Conservation (phyloP, 1,140 invertebrate species). For the Cherax destructor region DNA sequence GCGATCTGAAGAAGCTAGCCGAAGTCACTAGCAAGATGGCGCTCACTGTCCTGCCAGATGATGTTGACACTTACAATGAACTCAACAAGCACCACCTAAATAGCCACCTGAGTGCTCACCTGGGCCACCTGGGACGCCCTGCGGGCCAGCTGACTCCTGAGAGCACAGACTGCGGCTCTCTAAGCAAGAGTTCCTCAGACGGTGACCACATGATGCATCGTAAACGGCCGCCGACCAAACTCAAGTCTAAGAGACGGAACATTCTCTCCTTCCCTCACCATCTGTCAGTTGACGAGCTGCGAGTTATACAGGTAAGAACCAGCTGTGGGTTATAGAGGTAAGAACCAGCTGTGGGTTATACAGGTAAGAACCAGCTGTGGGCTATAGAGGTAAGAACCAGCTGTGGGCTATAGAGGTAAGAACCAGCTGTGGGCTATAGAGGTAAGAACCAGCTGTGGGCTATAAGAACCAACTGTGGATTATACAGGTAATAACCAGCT, state of each 20-base stretch:
- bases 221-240: constrained; percentile 74
- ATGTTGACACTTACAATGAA: constrained; percentile 66
- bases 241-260: constrained; percentile 76
- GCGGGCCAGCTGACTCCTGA: constrained; percentile 65
- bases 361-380: too few relatives aligned
- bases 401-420: too few relatives aligned
- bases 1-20: constrained; percentile 61
- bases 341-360: too few relatives aligned
- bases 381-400: too few relatives aligned
- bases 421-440: too few relatives aligned
- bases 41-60: constrained; percentile 55
- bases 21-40: constrained; percentile 68
- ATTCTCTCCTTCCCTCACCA: constrained; percentile 79
- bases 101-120: constrained; percentile 59
- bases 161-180: constrained; percentile 76
- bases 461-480: too few relatives aligned
- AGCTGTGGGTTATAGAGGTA: too few relatives aligned
- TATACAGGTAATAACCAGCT: too few relatives aligned
- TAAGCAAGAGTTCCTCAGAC: constrained; percentile 76
- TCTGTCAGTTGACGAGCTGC: constrained; percentile 81
- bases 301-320: constrained; percentile 79
- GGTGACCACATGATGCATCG: constrained; percentile 74
- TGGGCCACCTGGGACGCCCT: constrained; percentile 48
- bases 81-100: constrained; percentile 69
- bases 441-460: too few relatives aligned